Percentiles rank a stretch among this genome's conserved stretches.
These are phyloP conservation scores for Umimayanthus chanpuru DNA, from an alignment of 92 coral and sea anemone species.

Conservation along the genomic window DNA sequence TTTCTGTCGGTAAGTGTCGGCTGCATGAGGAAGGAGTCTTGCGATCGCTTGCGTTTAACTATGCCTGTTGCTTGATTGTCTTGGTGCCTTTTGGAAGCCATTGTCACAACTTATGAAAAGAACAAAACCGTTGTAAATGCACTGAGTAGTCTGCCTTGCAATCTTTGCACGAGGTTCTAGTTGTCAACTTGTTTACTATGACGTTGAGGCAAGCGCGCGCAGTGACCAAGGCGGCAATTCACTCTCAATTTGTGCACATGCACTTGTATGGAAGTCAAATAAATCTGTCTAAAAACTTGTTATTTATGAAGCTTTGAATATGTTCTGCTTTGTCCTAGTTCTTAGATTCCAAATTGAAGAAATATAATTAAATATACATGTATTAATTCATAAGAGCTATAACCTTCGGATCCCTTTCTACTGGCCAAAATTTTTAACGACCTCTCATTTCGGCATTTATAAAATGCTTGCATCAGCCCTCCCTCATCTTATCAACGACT, in stretches of 20 bases:
- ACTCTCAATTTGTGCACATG: background rate
- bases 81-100: slow-evolving; percentile 19
- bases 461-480: too few relatives aligned
- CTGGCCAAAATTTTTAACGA: too few relatives aligned
- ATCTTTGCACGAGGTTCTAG: background rate
- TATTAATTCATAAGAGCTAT: too few relatives aligned
- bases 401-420: background rate
- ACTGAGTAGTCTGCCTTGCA: background rate
- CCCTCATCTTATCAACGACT: too few relatives aligned
- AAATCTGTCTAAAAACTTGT: too few relatives aligned
- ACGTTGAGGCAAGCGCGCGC: background rate
- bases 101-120: background rate
- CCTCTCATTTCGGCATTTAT: too few relatives aligned
- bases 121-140: background rate
- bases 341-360: background rate
- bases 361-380: too few relatives aligned
- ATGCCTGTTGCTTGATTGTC: slow-evolving; percentile 1
- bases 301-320: background rate
- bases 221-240: background rate
- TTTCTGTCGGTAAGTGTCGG: background rate
- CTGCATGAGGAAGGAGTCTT: background rate
- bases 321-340: background rate
- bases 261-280: too few relatives aligned
- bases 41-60: background rate
- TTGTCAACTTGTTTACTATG: background rate